phyloP scores from a whole-genome alignment of 2,113 vertebrate genomes.

The Pitta sordida region DNA sequence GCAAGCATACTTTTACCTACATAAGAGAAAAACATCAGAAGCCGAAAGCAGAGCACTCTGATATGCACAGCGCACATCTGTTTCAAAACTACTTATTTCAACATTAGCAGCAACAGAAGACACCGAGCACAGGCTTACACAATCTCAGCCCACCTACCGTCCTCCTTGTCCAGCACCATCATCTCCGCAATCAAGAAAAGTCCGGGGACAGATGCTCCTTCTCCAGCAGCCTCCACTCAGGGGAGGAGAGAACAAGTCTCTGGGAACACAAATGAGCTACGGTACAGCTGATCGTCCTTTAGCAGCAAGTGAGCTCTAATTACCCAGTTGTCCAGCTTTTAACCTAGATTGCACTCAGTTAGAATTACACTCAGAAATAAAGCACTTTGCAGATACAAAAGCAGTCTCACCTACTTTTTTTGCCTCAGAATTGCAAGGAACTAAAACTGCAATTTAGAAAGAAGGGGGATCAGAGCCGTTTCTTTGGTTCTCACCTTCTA shows the following conservation, averaged over 20 bases:
- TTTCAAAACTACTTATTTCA: slow-evolving; percentile 24
- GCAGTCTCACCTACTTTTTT: slow-evolving; percentile 77
- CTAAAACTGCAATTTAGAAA: slow-evolving; percentile 76
- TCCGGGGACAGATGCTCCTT: slow-evolving; percentile 87
- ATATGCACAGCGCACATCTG: background rate
- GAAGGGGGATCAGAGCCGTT: slow-evolving; percentile 69
- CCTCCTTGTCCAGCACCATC: slow-evolving; percentile 99
- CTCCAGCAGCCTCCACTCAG: slow-evolving; percentile 82
- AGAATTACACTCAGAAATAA: slow-evolving; percentile 79
- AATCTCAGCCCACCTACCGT: slow-evolving; percentile 88
- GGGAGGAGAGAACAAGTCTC: slow-evolving; percentile 69
- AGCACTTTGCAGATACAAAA: slow-evolving; percentile 80
- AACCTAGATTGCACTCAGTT: slow-evolving; percentile 81
- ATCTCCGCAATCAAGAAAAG: slow-evolving; percentile 87
- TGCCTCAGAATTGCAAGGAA: slow-evolving; percentile 77
- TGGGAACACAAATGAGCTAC: slow-evolving; percentile 65
- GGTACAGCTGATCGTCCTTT: slow-evolving; percentile 73
- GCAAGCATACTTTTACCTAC: background rate
- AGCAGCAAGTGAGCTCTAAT: slow-evolving; percentile 78
- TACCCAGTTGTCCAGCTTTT: slow-evolving; percentile 83
- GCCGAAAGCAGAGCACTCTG: background rate
- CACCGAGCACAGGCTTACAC: background rate
- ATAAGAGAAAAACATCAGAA: background rate
- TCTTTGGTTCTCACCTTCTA: slow-evolving; percentile 79
- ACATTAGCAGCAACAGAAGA: background rate